Percentiles rank a stretch among this genome's conserved stretches.
Conservation (phyloP, 2,888 invertebrate species). For the Aphidius colemani region DNA sequence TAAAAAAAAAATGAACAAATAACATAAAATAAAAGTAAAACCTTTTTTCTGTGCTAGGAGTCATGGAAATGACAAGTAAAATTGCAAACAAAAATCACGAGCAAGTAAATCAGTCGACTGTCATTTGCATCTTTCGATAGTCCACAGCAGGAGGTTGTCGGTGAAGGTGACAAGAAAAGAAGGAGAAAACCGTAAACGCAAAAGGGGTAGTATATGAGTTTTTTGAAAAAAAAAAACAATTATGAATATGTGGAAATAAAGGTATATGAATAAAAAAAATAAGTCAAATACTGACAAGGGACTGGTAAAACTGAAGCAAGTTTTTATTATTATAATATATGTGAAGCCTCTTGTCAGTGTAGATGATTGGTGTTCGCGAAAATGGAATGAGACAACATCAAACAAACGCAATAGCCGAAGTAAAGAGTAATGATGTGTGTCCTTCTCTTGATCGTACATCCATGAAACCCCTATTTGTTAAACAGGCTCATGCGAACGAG, state of each 20-base stretch:
- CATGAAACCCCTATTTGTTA: neutral
- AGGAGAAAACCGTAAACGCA: slow-evolving; percentile 24
- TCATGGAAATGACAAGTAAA: slow-evolving; percentile 15
- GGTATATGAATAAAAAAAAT: slow-evolving; percentile 12
- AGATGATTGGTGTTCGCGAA: slow-evolving; percentile 54
- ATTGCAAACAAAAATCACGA: slow-evolving; percentile 22
- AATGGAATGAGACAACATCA: slow-evolving; percentile 47
- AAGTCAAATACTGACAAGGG: slow-evolving; percentile 26
- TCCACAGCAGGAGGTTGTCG: slow-evolving; percentile 27
- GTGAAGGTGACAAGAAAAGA: slow-evolving; percentile 15
- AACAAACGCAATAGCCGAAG: neutral
- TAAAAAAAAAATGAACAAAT: neutral
- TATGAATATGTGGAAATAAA: slow-evolving; percentile 26
- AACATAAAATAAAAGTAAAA: neutral
- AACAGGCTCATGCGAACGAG: slow-evolving; percentile 26
- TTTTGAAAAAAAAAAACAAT: neutral
- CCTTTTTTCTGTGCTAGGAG: slow-evolving; percentile 18
- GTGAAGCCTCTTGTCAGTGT: slow-evolving; percentile 46
- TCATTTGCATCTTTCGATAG: slow-evolving; percentile 11
- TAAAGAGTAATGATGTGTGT: neutral
- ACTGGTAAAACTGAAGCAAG: slow-evolving; percentile 52
- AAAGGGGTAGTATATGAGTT: neutral
- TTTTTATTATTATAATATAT: slow-evolving; percentile 46
- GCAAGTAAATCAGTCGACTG: slow-evolving; percentile 6
- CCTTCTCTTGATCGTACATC: neutral